Conservation (phyloP, 1,140 invertebrate genomes). For the Drosophila parvula region DNA sequence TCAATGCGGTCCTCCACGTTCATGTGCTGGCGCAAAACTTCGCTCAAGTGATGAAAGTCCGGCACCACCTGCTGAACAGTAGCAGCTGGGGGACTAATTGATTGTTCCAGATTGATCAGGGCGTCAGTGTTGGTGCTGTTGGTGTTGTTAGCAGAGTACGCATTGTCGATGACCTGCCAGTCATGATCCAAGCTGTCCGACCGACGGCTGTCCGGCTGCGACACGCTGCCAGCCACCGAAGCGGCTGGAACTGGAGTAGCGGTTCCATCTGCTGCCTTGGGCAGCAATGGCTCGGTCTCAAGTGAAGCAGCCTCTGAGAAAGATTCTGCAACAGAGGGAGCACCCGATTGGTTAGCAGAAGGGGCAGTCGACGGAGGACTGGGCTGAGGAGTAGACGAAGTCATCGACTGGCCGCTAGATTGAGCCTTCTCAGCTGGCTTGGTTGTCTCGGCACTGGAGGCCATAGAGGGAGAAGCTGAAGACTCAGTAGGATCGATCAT, state of each 20-base stretch:
- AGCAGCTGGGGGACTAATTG: slow-evolving; percentile 14
- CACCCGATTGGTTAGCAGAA: background rate
- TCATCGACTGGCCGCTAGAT: slow-evolving; percentile 17
- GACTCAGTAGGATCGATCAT: slow-evolving; percentile 74
- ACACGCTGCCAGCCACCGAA: background rate
- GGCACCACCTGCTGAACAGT: slow-evolving; percentile 28
- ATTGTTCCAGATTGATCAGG: slow-evolving; percentile 58
- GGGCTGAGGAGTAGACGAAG: slow-evolving; percentile 6
- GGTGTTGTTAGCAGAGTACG: slow-evolving; percentile 24
- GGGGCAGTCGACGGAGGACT: slow-evolving; percentile 9
- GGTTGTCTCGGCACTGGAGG: slow-evolving; percentile 12
- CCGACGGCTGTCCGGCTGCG: slow-evolving; percentile 27
- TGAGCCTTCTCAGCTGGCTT: slow-evolving; percentile 30
- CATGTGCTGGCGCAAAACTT: slow-evolving; percentile 65
- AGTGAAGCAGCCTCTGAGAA: slow-evolving; percentile 13
- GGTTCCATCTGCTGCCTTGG: background rate
- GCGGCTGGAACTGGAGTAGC: background rate
- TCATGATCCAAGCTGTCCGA: slow-evolving; percentile 70
- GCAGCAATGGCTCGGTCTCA: slow-evolving; percentile 22
- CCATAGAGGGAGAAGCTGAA: slow-evolving; percentile 19
- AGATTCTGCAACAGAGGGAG: slow-evolving; percentile 21
- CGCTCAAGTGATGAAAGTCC: slow-evolving; percentile 56
- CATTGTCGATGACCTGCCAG: slow-evolving; percentile 73
- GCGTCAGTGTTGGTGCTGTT: slow-evolving; percentile 45
- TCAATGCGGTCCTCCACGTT: slow-evolving; percentile 60